phyloP scores from a whole-genome alignment of 1,140 invertebrate genomes.

The Dendrolimus punctatus region DNA sequence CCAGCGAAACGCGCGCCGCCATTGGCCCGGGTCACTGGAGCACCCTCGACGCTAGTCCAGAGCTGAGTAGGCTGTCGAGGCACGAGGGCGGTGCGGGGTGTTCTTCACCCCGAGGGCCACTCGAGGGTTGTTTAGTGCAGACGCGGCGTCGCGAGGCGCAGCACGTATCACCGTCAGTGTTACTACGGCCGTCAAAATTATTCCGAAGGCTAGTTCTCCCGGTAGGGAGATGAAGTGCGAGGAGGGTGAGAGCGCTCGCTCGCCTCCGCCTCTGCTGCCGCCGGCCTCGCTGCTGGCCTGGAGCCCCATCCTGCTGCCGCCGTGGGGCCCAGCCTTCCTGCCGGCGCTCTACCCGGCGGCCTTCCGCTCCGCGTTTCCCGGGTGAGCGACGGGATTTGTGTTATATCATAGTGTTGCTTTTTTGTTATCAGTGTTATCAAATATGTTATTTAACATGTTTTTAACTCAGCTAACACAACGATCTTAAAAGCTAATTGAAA shows the following conservation, averaged over 20 bases:
- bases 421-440: background rate
- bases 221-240: slow-evolving; percentile 65
- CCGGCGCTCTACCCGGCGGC: slow-evolving; percentile 73
- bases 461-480: background rate
- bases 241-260: slow-evolving; percentile 64
- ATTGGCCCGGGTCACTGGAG: slow-evolving; percentile 54
- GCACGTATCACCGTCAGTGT: slow-evolving; percentile 52
- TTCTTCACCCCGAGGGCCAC: slow-evolving; percentile 68
- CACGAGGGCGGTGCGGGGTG: slow-evolving; percentile 64
- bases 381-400: slow-evolving; percentile 54
- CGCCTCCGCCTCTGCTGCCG: slow-evolving; percentile 59
- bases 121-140: slow-evolving; percentile 70
- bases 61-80: slow-evolving; percentile 67
- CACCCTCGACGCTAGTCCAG: slow-evolving; percentile 52
- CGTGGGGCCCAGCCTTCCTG: slow-evolving; percentile 72
- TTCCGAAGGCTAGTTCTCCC: slow-evolving; percentile 64
- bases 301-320: slow-evolving; percentile 73
- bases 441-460: background rate
- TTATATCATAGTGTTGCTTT: slow-evolving; percentile 1
- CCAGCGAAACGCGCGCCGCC: slow-evolving; percentile 22
- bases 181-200: slow-evolving; percentile 49
- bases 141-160: slow-evolving; percentile 57
- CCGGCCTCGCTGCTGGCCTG: slow-evolving; percentile 71
- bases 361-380: slow-evolving; percentile 72
- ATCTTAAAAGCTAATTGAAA: background rate